Percentiles rank a stretch among this genome's conserved stretches.
These are phyloP conservation scores for Lapara coniferarum DNA, from an alignment of 2,888 invertebrate genomes.

Conservation along the genomic window DNA sequence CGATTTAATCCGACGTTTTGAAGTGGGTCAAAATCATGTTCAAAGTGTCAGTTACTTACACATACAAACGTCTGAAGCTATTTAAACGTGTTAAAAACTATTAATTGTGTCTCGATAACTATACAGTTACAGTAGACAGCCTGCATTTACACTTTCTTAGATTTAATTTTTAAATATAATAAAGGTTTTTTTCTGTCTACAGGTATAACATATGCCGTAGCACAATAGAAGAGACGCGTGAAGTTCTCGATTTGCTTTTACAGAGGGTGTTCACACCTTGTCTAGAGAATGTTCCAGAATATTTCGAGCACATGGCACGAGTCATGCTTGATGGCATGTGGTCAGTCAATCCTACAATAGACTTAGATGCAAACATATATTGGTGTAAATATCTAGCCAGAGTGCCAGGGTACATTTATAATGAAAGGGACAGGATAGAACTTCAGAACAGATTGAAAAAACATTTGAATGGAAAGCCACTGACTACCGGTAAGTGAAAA, in stretches of 20 bases:
- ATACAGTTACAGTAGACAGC: too few relatives aligned
- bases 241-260: conserved; percentile 83
- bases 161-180: too few relatives aligned
- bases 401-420: conserved; percentile 82
- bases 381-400: conserved; percentile 81
- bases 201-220: conserved; percentile 89
- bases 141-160: too few relatives aligned
- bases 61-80: too few relatives aligned
- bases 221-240: conserved; percentile 85
- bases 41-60: too few relatives aligned
- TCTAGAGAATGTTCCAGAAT: conserved; percentile 82
- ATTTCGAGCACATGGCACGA: conserved; percentile 86
- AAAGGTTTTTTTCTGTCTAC: conserved; percentile 29
- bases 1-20: too few relatives aligned
- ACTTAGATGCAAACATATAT: conserved; percentile 77
- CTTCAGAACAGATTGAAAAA: conserved; percentile 54
- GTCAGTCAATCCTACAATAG: conserved; percentile 86
- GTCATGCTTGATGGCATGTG: conserved; percentile 88
- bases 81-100: too few relatives aligned
- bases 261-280: conserved; percentile 85
- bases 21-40: too few relatives aligned
- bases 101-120: too few relatives aligned
- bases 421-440: conserved; percentile 57
- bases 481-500: conserved; percentile 55
- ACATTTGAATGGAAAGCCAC: conserved; percentile 56